Percentiles rank a stretch among this genome's conserved stretches.
Evolutionary conservation across 2,888 invertebrate genomes (phyloP).

Genomic region (Acanthosepion esculentum): DNA sequence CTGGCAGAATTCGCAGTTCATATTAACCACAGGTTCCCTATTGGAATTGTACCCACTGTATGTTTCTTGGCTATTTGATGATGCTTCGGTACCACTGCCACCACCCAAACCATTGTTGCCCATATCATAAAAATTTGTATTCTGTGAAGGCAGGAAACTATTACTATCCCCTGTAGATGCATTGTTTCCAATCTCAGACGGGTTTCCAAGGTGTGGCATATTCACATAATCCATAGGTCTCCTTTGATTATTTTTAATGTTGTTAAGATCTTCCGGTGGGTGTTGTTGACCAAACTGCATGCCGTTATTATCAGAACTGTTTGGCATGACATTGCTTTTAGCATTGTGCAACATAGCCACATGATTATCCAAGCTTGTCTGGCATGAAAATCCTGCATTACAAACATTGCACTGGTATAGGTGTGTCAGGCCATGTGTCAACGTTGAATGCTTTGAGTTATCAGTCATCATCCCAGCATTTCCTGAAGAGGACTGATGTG

Average conservation of each 20-base stretch:
- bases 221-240: not conserved
- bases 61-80: not conserved
- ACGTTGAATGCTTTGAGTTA: not conserved
- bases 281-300: not conserved
- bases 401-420: constrained; percentile 18
- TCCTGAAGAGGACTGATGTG: not conserved
- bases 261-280: not conserved
- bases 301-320: not conserved
- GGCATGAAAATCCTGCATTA: constrained; percentile 15
- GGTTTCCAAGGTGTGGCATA: not conserved
- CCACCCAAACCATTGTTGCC: not conserved
- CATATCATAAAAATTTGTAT: not conserved
- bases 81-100: not conserved
- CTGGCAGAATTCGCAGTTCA: constrained; percentile 36
- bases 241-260: not conserved
- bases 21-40: not conserved
- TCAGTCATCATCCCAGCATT: not conserved
- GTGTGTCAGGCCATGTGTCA: not conserved
- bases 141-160: not conserved
- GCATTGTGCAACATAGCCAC: not conserved
- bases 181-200: not conserved
- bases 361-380: not conserved
- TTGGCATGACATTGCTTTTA: not conserved
- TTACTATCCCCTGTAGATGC: not conserved
- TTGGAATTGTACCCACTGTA: not conserved